Conservation (phyloP, 2,113 vertebrate species). For the Onychorhynchus coronatus region DNA sequence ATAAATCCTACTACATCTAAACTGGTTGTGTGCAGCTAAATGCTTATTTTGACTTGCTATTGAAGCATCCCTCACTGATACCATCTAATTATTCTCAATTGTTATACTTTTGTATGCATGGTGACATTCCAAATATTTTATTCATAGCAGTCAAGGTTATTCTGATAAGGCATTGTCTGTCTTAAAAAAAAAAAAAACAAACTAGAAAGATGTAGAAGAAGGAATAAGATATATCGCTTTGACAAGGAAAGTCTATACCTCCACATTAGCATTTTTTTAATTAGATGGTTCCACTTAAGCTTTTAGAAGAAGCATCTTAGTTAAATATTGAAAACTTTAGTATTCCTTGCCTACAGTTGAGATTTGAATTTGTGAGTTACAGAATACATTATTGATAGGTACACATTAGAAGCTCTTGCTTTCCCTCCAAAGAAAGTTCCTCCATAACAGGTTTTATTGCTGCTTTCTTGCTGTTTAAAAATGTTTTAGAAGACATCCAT, state of each 20-base stretch:
- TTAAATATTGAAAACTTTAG: constrained; percentile 66
- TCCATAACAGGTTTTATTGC: not conserved
- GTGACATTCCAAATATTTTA: constrained; percentile 51
- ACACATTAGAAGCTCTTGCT: not conserved
- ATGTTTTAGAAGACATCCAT: not conserved
- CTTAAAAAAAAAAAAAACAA: not conserved
- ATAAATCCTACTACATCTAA: not conserved
- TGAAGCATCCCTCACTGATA: not conserved
- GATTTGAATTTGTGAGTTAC: constrained; percentile 31
- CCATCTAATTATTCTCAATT: not conserved
- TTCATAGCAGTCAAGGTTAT: constrained; percentile 31
- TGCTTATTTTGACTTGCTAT: not conserved
- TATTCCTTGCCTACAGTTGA: constrained; percentile 14
- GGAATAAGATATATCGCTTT: constrained; percentile 55
- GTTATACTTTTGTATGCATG: not conserved
- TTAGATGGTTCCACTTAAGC: constrained; percentile 62
- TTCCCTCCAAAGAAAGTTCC: not conserved
- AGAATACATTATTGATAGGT: not conserved
- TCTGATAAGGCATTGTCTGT: constrained; percentile 15
- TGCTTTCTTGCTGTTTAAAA: not conserved
- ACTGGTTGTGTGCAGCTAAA: not conserved
- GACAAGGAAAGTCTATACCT: constrained; percentile 51
- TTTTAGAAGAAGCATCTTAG: constrained; percentile 48
- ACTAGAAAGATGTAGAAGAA: not conserved
- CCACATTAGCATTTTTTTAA: constrained; percentile 68